A percentile compares a stretch with the other conserved stretches of the same genome.
Conservation (phyloP, 2,797 vertebrate species). For the Lateolabrax maculatus region DNA sequence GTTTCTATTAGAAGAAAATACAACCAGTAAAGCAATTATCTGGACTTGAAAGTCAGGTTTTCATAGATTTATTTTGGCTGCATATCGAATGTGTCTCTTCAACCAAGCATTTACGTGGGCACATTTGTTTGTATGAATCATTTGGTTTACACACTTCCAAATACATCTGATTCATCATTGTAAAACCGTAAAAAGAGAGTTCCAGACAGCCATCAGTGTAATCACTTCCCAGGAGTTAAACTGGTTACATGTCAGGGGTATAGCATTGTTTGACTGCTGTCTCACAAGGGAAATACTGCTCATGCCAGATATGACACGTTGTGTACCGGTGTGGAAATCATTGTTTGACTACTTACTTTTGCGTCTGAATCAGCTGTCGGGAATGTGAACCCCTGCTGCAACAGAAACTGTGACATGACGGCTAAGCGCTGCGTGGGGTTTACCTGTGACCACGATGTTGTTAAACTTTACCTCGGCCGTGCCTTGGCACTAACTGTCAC, state of each 20-base stretch:
- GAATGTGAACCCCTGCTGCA: constrained; percentile 60
- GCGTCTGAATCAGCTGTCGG: constrained; percentile 39
- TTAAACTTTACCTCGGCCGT: constrained; percentile 58
- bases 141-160: constrained; percentile 10
- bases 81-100: neutral
- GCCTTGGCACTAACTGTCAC: neutral
- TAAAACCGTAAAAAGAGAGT: neutral
- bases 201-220: constrained; percentile 22
- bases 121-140: constrained; percentile 16
- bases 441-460: constrained; percentile 15
- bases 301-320: constrained; percentile 22
- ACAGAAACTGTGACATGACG: constrained; percentile 9
- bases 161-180: constrained; percentile 2
- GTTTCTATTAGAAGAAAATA: constrained; percentile 20
- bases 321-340: constrained; percentile 4
- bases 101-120: constrained; percentile 2
- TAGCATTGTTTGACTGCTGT: constrained; percentile 29
- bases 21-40: constrained; percentile 4
- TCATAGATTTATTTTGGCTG: constrained; percentile 23
- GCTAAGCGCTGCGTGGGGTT: constrained; percentile 25
- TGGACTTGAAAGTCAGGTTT: neutral
- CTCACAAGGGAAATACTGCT: constrained; percentile 23
- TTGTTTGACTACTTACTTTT: neutral
- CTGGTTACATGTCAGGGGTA: constrained; percentile 50
- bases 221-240: constrained; percentile 50